Evolutionary conservation across 2,797 vertebrate species (phyloP), one percentile per base, ranked within the genome.

Genomic region (Schizopygopsis pylzovi): DNA sequence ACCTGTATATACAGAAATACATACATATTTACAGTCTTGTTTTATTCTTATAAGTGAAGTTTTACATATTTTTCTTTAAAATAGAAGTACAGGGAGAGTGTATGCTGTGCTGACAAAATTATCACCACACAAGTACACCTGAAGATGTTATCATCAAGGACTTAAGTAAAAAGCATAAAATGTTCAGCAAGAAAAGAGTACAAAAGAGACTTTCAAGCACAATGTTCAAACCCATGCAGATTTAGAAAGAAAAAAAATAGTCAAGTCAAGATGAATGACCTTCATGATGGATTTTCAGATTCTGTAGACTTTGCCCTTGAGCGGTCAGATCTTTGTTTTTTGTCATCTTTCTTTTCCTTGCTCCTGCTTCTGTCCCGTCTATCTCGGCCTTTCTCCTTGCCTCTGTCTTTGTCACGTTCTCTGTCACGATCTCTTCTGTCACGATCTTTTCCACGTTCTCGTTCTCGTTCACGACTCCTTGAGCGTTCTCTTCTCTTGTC

Each of bases 311-410:
- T 97, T 87, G 4, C 95, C 89, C 91, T 97, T 90, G 90, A 87
- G 86, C 91, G 86, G 86, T 97, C 96, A 0, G 94, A 91, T 94
- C 96, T 97, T 11, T 98, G 97, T 89, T 96, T 97, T 54, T 90
- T 95, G 13, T 95, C 94, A 22, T 95, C 93, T 85, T 92, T 96
- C 92, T 89, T 95, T 67, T 99, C 98, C 88, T 93, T 94, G 90
- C 96, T 97, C 87, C 91, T 93, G 90, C 95, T 96, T 82, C 90
- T 90, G 71, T 97, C 96, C 88, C 94, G 96, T 63, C 96, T 93
- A 1, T 97, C 97, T 78, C 93, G 87, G 72, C 95, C 96, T 88
- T 94, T 88, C 0, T 97, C 96, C 87, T 93, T 95, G 22, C 82
- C 89, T 61, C 95, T 93, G 1, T 97, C 97, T 80, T 92, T 87